Evolutionary conservation across 2,888 invertebrate species (phyloP).

Genomic region (Drosophila anceps): DNA sequence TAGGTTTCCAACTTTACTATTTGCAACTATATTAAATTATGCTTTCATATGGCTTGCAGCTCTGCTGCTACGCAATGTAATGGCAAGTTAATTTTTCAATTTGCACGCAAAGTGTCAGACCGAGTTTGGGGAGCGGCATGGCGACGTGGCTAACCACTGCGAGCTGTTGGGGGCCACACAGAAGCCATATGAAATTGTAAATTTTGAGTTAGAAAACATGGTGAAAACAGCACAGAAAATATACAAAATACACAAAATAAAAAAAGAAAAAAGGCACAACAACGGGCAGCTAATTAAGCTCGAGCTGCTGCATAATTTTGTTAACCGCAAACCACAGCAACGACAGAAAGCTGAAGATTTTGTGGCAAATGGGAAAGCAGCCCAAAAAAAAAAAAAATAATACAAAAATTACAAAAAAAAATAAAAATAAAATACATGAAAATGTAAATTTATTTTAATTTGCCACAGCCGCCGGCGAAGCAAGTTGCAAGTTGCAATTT

Average conservation of each 20-base stretch:
- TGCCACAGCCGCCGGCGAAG: conserved; percentile 10
- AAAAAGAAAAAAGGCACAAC: conserved; percentile 6
- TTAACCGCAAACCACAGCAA: conserved; percentile 36
- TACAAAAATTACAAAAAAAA: background rate
- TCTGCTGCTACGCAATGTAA: conserved; percentile 25
- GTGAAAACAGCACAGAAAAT: conserved; percentile 14
- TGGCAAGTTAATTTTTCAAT: conserved; percentile 56
- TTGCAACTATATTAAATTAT: conserved; percentile 25
- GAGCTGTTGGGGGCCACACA: background rate
- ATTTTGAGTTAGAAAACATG: conserved; percentile 17
- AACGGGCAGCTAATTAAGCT: conserved; percentile 44
- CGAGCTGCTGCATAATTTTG: conserved; percentile 53
- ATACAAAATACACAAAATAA: background rate
- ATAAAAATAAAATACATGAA: conserved; percentile 34
- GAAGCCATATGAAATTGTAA: conserved; percentile 19
- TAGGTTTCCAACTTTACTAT: background rate
- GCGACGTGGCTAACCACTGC: background rate
- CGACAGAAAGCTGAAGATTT: conserved; percentile 21
- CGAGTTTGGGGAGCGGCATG: background rate
- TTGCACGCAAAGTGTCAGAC: conserved; percentile 43
- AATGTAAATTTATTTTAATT: conserved; percentile 64
- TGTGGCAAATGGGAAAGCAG: conserved; percentile 10
- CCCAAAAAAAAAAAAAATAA: conserved; percentile 1
- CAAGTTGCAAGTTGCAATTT: conserved; percentile 24
- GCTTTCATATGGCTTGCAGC: conserved; percentile 19